Percentiles rank a stretch among this genome's conserved stretches.
phyloP scores from a whole-genome alignment of 2,113 vertebrate species.

The Gallinago undulata region DNA sequence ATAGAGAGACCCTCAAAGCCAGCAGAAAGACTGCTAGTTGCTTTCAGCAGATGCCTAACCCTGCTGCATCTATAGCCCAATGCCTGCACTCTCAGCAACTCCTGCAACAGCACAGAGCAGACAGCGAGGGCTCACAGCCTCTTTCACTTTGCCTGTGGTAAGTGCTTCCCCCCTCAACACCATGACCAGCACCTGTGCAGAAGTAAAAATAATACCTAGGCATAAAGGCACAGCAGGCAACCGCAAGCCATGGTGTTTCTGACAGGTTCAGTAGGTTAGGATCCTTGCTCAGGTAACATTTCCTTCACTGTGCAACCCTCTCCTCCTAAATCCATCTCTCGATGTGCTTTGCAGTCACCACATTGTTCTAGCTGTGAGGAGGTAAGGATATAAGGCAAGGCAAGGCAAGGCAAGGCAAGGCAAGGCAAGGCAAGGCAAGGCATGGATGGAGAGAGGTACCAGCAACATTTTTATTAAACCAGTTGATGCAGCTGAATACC shows the following conservation, averaged over 20 bases:
- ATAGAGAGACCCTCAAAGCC: not conserved
- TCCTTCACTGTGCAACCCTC: not conserved
- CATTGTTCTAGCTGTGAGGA: not conserved
- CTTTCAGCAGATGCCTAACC: not conserved
- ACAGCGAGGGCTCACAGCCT: too few species aligned
- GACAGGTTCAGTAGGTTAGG: not conserved
- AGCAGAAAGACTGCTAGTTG: not conserved
- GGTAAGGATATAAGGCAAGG: not conserved
- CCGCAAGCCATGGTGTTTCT: rapidly evolving
- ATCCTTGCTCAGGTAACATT: not conserved
- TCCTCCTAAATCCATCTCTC: not conserved
- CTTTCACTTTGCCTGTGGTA: not conserved
- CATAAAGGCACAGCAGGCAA: not conserved
- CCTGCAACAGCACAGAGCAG: not conserved
- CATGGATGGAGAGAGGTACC: not conserved
- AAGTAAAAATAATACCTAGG: not conserved
- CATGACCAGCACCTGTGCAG: not conserved
- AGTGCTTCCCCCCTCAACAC: not conserved
- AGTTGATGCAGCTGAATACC: not conserved
- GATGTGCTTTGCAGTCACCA: not conserved
- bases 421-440: not conserved
- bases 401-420: not conserved
- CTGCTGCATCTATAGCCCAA: not conserved
- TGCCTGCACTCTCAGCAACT: not conserved
- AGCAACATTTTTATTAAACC: not conserved